Base-by-base conservation (phyloP, 1,140 invertebrate genomes). In the Cecropterus lyciades region DNA sequence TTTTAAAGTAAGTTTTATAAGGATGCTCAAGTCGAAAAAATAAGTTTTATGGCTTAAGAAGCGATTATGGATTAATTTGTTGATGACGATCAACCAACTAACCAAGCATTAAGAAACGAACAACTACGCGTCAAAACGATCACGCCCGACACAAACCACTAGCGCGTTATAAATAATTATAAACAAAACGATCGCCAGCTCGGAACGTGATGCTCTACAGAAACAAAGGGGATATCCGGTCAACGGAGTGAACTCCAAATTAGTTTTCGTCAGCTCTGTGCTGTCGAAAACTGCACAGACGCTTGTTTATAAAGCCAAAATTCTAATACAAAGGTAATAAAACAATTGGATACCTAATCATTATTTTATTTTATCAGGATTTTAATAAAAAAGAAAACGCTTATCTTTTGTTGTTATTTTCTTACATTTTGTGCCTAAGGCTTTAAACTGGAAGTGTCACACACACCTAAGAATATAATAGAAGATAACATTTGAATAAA, bases 211-310 rank as follows among this genome's bases (percentile, higher is more conserved):
- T 68, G 71, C 70, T 70, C 60, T 66, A 67, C 74, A 81, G 74
- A 84, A 83, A 78, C 76, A 79, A 83, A 62, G 72, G 65, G 77
- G 72, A 82, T 78, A 79, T 85, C 83, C 81, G 83, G 73, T 77
- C 70, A 65, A 67, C 62, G 37, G 30, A 14, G 16, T 27, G n/a
- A 49, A 20, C 45, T 37, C 57, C 57, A 62, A 60, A 37, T 62
- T 49, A 37, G 46, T 62, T 62, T 55, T 49, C 30, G 14, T n/a
- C n/a, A n/a, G n/a, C n/a, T n/a, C n/a, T n/a, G n/a, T n/a, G n/a
- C n/a, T n/a, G n/a, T n/a, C n/a, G n/a, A n/a, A n/a, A n/a, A 33
- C 20, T 30, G 14, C 20, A 13, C 1, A 46, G 9, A 4, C 14
- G 9, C 14, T 46, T 16, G 13, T 30, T 56, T 43, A 7, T 0